These are phyloP conservation scores for Spodoptera frugiperda DNA, from an alignment of 1,140 invertebrate species.

Conservation along the genomic window DNA sequence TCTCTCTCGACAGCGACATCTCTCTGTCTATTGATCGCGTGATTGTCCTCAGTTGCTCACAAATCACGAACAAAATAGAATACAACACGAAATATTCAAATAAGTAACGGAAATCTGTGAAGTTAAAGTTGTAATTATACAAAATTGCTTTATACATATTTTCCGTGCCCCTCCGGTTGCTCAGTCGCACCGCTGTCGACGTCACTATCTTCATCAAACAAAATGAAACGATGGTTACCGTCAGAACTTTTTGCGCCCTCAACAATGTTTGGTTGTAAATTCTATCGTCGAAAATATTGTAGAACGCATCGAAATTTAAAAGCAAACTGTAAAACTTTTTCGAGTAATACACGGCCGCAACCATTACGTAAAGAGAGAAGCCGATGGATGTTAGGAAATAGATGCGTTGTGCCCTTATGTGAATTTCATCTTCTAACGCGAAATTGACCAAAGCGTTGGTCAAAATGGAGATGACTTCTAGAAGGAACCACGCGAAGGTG, in stretches of 20 bases:
- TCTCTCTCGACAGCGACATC: background rate
- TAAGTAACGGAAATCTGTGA: slow-evolving; percentile 48
- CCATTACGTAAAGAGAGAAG: slow-evolving; percentile 6
- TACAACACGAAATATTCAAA: slow-evolving; percentile 50
- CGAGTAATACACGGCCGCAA: background rate
- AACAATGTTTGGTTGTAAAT: background rate
- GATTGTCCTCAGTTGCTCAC: slow-evolving; percentile 32
- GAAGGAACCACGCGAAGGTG: background rate
- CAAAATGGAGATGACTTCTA: background rate
- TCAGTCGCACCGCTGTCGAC: background rate
- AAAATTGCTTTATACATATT: background rate
- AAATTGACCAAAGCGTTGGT: background rate
- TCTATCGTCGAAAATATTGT: background rate
- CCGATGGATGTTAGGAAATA: background rate
- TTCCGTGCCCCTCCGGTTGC: background rate
- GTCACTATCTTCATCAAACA: background rate
- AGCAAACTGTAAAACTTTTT: slow-evolving; percentile 16
- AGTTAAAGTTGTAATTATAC: background rate
- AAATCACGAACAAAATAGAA: slow-evolving; percentile 16
- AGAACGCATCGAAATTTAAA: background rate
- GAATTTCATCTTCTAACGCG: background rate
- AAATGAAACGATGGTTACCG: background rate
- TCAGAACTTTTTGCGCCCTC: slow-evolving; percentile 7
- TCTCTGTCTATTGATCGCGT: slow-evolving; percentile 45
- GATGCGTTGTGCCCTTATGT: background rate